These are phyloP conservation scores for Strigamia transsilvanica DNA, from an alignment of 2,888 invertebrate species.

Conservation along the genomic window DNA sequence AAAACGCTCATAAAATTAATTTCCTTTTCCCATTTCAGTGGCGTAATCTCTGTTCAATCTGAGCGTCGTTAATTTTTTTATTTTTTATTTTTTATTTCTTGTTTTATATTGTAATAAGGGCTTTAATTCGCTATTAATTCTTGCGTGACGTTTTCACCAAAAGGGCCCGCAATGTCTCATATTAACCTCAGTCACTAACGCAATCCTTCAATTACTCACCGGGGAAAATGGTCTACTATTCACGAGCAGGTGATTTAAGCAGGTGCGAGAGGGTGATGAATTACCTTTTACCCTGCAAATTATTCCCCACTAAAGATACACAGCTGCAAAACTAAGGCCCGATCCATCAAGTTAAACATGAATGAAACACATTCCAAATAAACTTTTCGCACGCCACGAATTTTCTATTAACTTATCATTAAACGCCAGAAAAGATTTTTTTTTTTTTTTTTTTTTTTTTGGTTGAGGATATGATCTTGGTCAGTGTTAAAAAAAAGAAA, in stretches of 20 bases:
- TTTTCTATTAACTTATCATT: neutral
- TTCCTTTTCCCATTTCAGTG: neutral
- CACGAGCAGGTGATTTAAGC: constrained; percentile 25
- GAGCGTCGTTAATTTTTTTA: neutral
- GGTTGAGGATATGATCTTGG: neutral
- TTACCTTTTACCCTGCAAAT: constrained; percentile 24
- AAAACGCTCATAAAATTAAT: neutral
- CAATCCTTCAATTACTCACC: constrained; percentile 36
- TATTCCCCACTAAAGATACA: constrained; percentile 23
- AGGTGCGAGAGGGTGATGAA: neutral
- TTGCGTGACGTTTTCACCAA: neutral
- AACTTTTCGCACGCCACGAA: too few relatives aligned
- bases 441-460: neutral
- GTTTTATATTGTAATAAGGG: neutral
- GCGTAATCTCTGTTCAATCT: neutral
- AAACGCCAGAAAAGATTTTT: neutral
- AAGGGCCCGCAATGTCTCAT: neutral
- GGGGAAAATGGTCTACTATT: constrained; percentile 10
- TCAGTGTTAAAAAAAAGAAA: neutral
- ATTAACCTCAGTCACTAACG: neutral
- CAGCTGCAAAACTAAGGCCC: neutral
- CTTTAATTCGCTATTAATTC: constrained; percentile 21
- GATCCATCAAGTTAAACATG: constrained; percentile 21
- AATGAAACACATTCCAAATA: neutral
- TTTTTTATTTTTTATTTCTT: constrained; percentile 20